Percentiles rank a stretch among this genome's conserved stretches.
These are phyloP conservation scores for Prunella himalayana DNA, from an alignment of 2,113 vertebrate species.

Conservation along the genomic window DNA sequence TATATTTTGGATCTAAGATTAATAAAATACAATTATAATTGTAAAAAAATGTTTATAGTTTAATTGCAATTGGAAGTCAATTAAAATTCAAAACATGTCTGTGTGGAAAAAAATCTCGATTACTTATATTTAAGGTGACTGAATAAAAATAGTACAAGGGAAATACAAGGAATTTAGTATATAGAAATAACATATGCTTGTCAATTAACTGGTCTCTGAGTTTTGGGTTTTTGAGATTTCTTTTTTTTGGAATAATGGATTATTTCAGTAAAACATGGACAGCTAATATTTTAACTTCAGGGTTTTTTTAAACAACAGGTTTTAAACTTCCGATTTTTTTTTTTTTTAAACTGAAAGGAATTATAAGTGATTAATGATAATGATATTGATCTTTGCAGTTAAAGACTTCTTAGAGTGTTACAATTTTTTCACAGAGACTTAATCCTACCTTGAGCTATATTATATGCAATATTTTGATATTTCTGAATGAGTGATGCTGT, in stretches of 20 bases:
- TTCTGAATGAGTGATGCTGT: neutral
- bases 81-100: neutral
- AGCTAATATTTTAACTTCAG: neutral
- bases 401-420: neutral
- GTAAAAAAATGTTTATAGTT: neutral
- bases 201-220: neutral
- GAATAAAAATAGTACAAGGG: neutral
- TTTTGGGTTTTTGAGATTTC: neutral
- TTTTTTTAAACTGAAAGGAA: neutral
- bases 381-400: neutral
- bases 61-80: neutral
- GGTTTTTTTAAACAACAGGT: neutral
- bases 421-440: neutral
- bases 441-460: neutral
- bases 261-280: neutral
- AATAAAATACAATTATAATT: neutral
- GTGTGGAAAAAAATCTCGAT: neutral
- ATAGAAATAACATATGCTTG: neutral
- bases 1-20: neutral
- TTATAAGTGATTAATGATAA: neutral
- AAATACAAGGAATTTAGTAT: neutral
- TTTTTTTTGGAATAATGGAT: neutral
- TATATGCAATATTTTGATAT: neutral
- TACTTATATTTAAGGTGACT: neutral
- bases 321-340: too few relatives aligned